Conservation (phyloP, 1,140 invertebrate genomes). For the Zaprionus nigranus region DNA sequence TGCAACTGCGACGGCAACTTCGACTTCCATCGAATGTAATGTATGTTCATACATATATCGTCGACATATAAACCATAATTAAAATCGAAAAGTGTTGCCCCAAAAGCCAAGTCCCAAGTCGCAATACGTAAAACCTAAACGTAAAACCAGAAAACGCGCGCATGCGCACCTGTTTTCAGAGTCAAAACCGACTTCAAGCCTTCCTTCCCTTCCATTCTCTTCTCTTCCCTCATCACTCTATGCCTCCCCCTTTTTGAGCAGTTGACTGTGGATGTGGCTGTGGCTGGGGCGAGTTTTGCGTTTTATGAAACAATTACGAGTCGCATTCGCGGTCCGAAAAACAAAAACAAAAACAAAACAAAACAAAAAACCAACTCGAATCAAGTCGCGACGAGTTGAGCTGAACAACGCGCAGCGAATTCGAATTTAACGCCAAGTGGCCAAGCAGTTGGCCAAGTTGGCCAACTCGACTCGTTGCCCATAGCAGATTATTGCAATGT, state of each 20-base stretch:
- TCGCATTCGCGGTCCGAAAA: conserved; percentile 34
- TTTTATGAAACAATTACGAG: conserved; percentile 79
- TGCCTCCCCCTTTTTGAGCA: conserved; percentile 14
- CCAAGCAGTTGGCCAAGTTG: conserved; percentile 46
- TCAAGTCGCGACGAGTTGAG: conserved; percentile 18
- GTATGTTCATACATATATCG: conserved; percentile 2
- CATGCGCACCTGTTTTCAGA: conserved; percentile 67
- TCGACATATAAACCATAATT: conserved; percentile 74
- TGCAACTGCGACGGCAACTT: conserved; percentile 1
- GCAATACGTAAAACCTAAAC: conserved; percentile 52
- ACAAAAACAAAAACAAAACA: conserved; percentile 34
- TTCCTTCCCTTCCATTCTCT: not conserved
- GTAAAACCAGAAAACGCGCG: conserved; percentile 58
- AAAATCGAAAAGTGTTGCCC: conserved; percentile 73
- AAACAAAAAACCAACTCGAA: conserved; percentile 38
- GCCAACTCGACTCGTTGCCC: conserved; percentile 35
- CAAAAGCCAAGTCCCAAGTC: conserved; percentile 53
- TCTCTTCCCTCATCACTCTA: not conserved
- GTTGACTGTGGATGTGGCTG: conserved; percentile 7
- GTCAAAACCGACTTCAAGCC: not conserved
- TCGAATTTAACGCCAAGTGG: conserved; percentile 57
- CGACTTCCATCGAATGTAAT: conserved; percentile 3
- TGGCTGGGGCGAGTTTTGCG: conserved; percentile 60
- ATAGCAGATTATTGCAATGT: conserved; percentile 52
- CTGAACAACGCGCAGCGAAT: conserved; percentile 43